These are phyloP conservation scores for Mixornis gularis DNA, from an alignment of 2,113 vertebrate genomes.

Conservation along the genomic window DNA sequence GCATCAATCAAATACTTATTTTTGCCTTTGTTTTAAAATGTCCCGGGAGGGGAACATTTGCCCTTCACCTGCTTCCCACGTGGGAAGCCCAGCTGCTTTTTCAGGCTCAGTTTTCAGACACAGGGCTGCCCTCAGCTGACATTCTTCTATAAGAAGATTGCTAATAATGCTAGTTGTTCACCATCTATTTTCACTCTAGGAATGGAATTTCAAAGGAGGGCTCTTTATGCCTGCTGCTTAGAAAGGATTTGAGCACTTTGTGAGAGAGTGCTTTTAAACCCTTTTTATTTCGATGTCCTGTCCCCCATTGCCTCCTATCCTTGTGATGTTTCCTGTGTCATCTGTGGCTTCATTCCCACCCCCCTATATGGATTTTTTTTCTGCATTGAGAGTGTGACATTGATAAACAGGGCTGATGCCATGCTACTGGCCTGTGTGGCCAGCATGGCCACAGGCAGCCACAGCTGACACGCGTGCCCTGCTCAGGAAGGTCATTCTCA, in stretches of 20 bases:
- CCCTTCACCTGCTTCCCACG: background rate
- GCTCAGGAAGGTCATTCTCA: background rate
- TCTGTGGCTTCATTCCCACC: background rate
- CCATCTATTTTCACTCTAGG: background rate
- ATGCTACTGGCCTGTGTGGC: background rate
- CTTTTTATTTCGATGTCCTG: background rate
- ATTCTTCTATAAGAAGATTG: background rate
- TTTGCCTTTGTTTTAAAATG: background rate
- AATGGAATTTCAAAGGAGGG: background rate
- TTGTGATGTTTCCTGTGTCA: rapidly evolving
- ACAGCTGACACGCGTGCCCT: rapidly evolving
- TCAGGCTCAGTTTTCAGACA: background rate
- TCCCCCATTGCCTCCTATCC: background rate
- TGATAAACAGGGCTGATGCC: background rate
- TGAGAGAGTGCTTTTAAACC: background rate
- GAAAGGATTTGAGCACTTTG: background rate
- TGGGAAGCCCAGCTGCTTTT: slow-evolving; percentile 7
- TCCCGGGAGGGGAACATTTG: background rate
- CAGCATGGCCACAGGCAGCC: background rate
- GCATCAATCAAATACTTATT: background rate
- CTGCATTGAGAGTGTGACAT: background rate
- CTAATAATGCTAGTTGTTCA: background rate
- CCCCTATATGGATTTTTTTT: background rate
- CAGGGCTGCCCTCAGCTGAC: background rate
- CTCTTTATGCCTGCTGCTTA: background rate